These are phyloP conservation scores for Perca schrenkii DNA, from an alignment of 2,113 vertebrate genomes.

Conservation along the genomic window DNA sequence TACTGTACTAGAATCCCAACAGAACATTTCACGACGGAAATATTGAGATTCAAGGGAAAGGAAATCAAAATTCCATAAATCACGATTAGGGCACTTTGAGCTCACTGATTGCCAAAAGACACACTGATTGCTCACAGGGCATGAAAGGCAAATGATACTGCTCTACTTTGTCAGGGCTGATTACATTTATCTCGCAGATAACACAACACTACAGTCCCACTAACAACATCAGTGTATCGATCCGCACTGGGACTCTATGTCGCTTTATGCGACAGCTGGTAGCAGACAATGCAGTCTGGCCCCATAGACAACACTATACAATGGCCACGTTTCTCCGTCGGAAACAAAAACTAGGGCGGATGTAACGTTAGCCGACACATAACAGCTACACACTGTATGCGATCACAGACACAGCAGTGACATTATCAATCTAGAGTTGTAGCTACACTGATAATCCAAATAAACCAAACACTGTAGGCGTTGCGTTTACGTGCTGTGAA, in stretches of 20 bases:
- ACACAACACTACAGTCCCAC: conserved; percentile 6
- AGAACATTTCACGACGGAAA: neutral
- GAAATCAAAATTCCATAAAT: conserved; percentile 10
- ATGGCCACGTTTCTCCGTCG: conserved; percentile 81
- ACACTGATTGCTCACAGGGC: neutral
- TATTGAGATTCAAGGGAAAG: neutral
- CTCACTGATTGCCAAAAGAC: neutral
- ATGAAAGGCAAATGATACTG: neutral
- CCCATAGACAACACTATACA: conserved; percentile 51
- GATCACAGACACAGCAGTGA: neutral
- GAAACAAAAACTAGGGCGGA: conserved; percentile 79
- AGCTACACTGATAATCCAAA: neutral
- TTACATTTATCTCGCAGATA: conserved; percentile 12
- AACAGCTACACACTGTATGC: conserved; percentile 17
- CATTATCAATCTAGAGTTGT: conserved; percentile 2
- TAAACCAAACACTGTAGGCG: neutral
- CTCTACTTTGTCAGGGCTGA: conserved; percentile 1
- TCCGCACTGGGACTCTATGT: conserved; percentile 37
- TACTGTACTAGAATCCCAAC: neutral
- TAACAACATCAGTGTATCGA: conserved; percentile 56
- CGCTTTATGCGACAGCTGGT: conserved; percentile 69
- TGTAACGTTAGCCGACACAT: conserved; percentile 51
- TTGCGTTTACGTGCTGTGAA: conserved; percentile 39
- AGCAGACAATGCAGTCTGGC: conserved; percentile 72
- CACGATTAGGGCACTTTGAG: conserved; percentile 3